Conservation (phyloP, 2,888 invertebrate genomes). For the Bruchidius siliquastri region DNA sequence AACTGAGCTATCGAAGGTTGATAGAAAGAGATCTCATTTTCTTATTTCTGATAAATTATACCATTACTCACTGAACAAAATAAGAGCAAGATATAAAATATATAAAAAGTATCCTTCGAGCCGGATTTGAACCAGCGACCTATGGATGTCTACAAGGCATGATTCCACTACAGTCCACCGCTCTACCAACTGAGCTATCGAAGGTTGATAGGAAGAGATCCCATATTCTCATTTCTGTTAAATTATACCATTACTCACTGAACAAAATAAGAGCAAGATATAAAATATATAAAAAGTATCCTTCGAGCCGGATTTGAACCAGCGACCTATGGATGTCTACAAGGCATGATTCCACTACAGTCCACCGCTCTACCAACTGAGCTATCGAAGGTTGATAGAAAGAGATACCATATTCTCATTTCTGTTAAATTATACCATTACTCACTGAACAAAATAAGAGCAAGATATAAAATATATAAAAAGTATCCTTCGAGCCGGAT, state of each 20-base stretch:
- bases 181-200: slow-evolving; percentile 43
- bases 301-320: slow-evolving; percentile 43
- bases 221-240: too few relatives aligned
- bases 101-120: slow-evolving; percentile 34
- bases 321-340: slow-evolving; percentile 55
- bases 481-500: slow-evolving; percentile 38
- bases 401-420: too few relatives aligned
- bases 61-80: neutral
- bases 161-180: slow-evolving; percentile 36
- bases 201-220: slow-evolving; percentile 22
- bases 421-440: too few relatives aligned
- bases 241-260: too few relatives aligned
- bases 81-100: too few relatives aligned
- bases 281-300: slow-evolving; percentile 22
- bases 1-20: slow-evolving; percentile 41
- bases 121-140: slow-evolving; percentile 47
- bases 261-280: too few relatives aligned
- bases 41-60: too few relatives aligned
- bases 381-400: slow-evolving; percentile 36
- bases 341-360: slow-evolving; percentile 26
- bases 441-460: too few relatives aligned
- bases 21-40: too few relatives aligned
- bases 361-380: slow-evolving; percentile 43
- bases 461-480: slow-evolving; percentile 7
- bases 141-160: slow-evolving; percentile 50